Conservation (phyloP, 2,113 vertebrate genomes). For the Nettapus auritus region DNA sequence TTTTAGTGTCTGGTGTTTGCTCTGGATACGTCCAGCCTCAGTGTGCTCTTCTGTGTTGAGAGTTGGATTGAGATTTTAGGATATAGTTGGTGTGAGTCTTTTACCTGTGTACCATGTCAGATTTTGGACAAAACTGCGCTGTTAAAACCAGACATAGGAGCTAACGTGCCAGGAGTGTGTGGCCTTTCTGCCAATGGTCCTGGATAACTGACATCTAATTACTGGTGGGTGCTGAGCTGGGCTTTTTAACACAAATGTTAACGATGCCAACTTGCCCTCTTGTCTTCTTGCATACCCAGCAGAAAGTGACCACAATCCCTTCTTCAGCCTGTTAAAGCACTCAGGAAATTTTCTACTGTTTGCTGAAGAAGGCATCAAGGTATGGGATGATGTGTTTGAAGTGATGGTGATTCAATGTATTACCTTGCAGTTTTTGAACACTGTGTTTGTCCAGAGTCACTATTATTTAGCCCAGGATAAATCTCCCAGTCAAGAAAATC, state of each 20-base stretch:
- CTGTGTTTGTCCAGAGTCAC: not conserved
- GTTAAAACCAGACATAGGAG: fast-evolving
- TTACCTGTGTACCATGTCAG: not conserved
- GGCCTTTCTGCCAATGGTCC: not conserved
- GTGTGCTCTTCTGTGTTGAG: not conserved
- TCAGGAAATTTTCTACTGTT: not conserved
- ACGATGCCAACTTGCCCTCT: not conserved
- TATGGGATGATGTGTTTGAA: not conserved
- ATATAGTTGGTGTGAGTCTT: not conserved
- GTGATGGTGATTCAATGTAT: not conserved
- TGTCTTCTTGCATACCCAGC: not conserved
- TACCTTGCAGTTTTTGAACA: not conserved
- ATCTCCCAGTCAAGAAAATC: not conserved
- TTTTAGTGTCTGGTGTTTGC: not conserved
- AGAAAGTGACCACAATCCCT: not conserved
- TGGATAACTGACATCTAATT: fast-evolving
- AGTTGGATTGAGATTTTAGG: not conserved
- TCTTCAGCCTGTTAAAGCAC: not conserved
- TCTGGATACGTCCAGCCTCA: not conserved
- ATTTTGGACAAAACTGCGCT: not conserved
- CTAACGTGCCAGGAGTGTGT: not conserved
- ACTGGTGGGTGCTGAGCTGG: not conserved
- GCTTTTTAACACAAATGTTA: fast-evolving
- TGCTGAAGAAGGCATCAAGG: not conserved
- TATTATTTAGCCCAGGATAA: not conserved